phyloP scores from a whole-genome alignment of 2,113 vertebrate species.

The Crocuta crocuta region DNA sequence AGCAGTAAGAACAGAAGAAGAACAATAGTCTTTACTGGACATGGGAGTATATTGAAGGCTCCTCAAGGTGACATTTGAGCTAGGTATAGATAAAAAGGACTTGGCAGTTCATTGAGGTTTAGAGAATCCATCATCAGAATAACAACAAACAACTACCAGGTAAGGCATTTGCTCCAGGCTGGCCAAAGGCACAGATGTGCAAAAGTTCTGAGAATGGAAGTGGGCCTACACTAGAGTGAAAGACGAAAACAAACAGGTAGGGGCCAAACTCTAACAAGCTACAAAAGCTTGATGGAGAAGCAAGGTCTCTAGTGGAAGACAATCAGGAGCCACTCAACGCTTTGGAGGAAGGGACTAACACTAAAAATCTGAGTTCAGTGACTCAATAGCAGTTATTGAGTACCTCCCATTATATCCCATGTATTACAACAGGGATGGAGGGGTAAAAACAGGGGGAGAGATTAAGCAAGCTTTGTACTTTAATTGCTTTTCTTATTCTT shows the following conservation, averaged over 20 bases:
- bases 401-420: background rate
- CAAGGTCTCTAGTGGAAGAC: background rate
- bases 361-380: constrained; percentile 13
- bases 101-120: background rate
- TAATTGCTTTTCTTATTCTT: background rate
- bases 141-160: background rate
- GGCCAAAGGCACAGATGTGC: background rate
- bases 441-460: background rate
- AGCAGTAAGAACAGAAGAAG: background rate
- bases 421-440: background rate
- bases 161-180: background rate
- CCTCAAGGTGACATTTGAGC: background rate
- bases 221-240: background rate
- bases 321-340: background rate
- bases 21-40: background rate
- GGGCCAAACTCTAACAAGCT: background rate
- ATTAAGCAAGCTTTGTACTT: background rate
- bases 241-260: background rate
- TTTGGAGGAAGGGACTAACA: background rate
- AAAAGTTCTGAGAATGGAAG: background rate
- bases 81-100: background rate
- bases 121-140: background rate
- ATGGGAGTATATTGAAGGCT: background rate
- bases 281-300: background rate
- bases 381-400: background rate